Base-by-base conservation (phyloP, 2,113 vertebrate genomes). In the Clarias macrocephalus region DNA sequence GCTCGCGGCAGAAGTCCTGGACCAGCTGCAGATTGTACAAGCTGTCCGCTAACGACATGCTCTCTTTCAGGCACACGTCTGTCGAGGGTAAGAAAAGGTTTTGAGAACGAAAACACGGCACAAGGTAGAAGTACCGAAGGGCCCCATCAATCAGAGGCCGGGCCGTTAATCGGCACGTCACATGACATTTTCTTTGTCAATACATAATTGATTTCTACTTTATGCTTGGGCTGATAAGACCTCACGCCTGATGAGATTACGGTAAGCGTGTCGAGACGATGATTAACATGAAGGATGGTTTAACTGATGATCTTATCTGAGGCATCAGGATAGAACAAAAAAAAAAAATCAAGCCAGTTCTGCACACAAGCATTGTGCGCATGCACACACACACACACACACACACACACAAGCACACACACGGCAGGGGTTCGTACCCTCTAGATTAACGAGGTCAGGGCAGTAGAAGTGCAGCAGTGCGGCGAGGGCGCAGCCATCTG, bases 391-490 rank as follows among this genome's bases (percentile, higher is more conserved):
- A 54, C 21, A 68, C 30, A 10, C 19, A 65, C 42, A 66, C 37
- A 62, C 57, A 33, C 28, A 19, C 42, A 66, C 66, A 56, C 25
- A 76, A 5, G 5, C 25, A 65, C 7, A 30, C 25, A 12, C 86
- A 54, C 52, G 48, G 60, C 87, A 82, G 76, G 79, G 48, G 42
- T 56, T 21, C 89, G 80, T 91, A 98, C 98, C 97, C 48, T 98
- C 96, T 82, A 99, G 89, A 62, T 93, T 93, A 60, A 99, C 90
- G 1, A 97, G 94, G 80, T 96, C 95, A 23, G 98, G 98, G 80
- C 98, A 99, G 95, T 98, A 99, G 91, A 99, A 99, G 91, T 99
- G 98, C 90, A 99, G 96, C 85, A 99, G 94, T 11, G 97, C 96
- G 19, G 95, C 95, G 7, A 99, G 84, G 9, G 98, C 97, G 8